phyloP scores from a whole-genome alignment of 37 sponge, comb jelly and placozoan species.

The Oopsacas minuta region DNA sequence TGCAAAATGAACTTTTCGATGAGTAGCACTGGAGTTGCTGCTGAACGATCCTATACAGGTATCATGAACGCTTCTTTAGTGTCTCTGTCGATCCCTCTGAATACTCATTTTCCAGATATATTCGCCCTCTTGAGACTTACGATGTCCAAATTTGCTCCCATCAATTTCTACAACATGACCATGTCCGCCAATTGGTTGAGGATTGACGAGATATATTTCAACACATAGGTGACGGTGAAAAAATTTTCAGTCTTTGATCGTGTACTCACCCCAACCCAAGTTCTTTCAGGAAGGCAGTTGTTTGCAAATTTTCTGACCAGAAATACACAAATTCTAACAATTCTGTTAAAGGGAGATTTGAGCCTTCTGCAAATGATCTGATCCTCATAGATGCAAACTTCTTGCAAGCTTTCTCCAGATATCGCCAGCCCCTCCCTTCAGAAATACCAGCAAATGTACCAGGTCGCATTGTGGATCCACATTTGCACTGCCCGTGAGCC shows the following conservation, averaged over 20 bases:
- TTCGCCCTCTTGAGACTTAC: neutral
- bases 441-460: neutral
- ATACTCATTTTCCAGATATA: neutral
- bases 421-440: neutral
- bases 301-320: neutral
- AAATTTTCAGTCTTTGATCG: neutral
- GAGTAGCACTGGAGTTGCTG: neutral
- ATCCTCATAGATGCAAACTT: neutral
- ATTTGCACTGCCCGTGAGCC: neutral
- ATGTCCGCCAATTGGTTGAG: no score
- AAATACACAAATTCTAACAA: neutral
- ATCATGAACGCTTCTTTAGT: neutral
- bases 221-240: neutral
- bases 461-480: neutral
- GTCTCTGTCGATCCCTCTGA: neutral
- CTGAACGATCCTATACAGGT: neutral
- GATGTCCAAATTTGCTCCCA: neutral
- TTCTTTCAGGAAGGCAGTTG: neutral
- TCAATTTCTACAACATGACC: no score
- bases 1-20: neutral
- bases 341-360: neutral
- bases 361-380: neutral
- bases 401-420: neutral
- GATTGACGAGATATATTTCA: neutral
- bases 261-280: neutral